phyloP scores from a whole-genome alignment of 2,113 vertebrate genomes.

The Aplodontia rufa region DNA sequence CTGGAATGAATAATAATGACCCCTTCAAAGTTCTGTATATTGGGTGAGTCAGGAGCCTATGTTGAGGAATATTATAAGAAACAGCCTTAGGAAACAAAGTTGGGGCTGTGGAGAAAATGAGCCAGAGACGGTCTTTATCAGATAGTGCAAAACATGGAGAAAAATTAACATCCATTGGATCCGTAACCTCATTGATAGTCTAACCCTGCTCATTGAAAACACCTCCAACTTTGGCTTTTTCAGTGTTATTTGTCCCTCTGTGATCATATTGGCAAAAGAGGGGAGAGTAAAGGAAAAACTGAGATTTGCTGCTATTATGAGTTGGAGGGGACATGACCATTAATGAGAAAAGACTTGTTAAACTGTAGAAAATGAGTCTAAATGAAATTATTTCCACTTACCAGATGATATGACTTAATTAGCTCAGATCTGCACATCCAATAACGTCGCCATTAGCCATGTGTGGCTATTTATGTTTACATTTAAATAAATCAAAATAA shows the following conservation, averaged over 20 bases:
- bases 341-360: not conserved
- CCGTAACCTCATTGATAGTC: not conserved
- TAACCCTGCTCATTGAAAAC: not conserved
- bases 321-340: not conserved
- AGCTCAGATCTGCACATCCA: not conserved
- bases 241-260: not conserved
- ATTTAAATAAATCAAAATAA: not conserved
- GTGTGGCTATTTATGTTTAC: not conserved
- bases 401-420: not conserved
- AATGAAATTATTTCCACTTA: constrained; percentile 6
- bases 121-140: not conserved
- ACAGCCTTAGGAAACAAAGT: not conserved
- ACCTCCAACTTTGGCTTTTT: not conserved
- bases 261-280: not conserved
- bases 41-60: not conserved
- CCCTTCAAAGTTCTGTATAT: not conserved
- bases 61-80: not conserved
- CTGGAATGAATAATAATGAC: not conserved
- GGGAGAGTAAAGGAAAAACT: not conserved
- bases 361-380: constrained; percentile 7
- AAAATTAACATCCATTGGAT: not conserved
- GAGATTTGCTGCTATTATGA: not conserved
- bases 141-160: not conserved
- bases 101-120: not conserved
- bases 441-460: not conserved